Evolutionary conservation across 2,888 invertebrate genomes (phyloP), one percentile per base, ranked within the genome.

Genomic region (Perizoma flavofasciatum): DNA sequence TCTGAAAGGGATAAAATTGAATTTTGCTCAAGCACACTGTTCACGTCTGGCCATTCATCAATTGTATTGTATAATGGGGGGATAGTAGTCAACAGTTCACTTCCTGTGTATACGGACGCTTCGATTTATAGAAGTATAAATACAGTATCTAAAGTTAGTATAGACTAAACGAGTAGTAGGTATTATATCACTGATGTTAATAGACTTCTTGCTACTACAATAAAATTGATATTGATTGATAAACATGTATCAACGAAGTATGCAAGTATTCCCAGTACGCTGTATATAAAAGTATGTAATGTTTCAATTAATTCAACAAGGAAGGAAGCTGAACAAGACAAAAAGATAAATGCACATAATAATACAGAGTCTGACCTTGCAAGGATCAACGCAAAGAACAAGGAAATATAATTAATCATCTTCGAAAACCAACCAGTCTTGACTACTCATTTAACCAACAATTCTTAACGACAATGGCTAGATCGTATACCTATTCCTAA

Each of bases 1-100:
- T 78, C 71, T 83, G 82, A 86, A 86, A 86, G 85, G 87, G 85
- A 84, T 86, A 84, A 86, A 87, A 88, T 88, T 88, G 87, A 87
- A 88, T 89, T 86, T 76, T 75, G 80, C 78, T 83, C 80, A 79
- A 85, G 83, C 83, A 86, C 88, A 86, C 83, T 86, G 87, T 77
- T 85, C 86, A 70, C 82, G 77, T 82, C 77, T 84, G 82, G 73
- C 83, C 77, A 89, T 89, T 89, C 88, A 88, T 88, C 88, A 87
- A 86, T 86, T 83, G 88, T 80, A 86, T 83, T 81, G 78, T 69
- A 79, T 85, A 85, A 88, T 86, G 72, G 86, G 79, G 84, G 79
- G 81, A 83, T 83, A 82, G 82, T 85, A 83, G 83, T 80, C 81
- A 85, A 85, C 85, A 84, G 78, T 76, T 78, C 79, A 85, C 83